A percentile compares a stretch with the other conserved stretches of the same genome.
phyloP scores from a whole-genome alignment of 53 echinoderm and acorn worm species.

The Holothuria scabra region DNA sequence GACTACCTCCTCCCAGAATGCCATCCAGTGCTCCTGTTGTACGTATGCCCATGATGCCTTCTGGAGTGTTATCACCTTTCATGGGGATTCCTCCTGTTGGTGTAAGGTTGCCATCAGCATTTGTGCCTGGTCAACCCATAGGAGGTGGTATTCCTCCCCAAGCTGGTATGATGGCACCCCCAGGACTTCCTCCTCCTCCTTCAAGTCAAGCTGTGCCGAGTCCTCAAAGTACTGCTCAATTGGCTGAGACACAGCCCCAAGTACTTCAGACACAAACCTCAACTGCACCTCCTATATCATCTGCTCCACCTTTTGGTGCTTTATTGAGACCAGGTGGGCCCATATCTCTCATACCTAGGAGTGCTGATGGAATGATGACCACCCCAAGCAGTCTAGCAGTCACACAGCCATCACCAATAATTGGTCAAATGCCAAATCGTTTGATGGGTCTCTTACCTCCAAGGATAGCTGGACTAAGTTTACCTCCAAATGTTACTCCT shows the following conservation, averaged over 20 bases:
- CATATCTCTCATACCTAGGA: neutral
- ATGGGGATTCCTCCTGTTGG: constrained; percentile 71
- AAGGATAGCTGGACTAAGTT: constrained; percentile 37
- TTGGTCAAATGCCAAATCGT: constrained; percentile 33
- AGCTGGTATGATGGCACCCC: constrained; percentile 54
- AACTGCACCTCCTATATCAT: constrained; percentile 7
- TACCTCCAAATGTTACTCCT: constrained; percentile 12
- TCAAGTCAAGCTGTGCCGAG: neutral
- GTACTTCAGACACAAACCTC: neutral
- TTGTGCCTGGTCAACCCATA: constrained; percentile 74
- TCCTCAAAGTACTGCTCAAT: neutral
- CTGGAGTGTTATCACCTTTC: constrained; percentile 80
- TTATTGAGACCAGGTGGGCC: constrained; percentile 31
- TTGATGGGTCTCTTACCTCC: constrained; percentile 39
- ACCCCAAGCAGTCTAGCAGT: constrained; percentile 26
- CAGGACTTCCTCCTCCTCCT: constrained; percentile 50
- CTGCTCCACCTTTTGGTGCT: constrained; percentile 30
- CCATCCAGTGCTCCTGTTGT: constrained; percentile 68
- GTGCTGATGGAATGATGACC: constrained; percentile 20
- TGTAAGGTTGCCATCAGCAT: constrained; percentile 82
- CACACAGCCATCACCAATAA: constrained; percentile 15
- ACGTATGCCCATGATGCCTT: constrained; percentile 77
- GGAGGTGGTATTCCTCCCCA: constrained; percentile 71
- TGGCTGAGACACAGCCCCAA: neutral
- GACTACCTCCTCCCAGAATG: constrained; percentile 46